Evolutionary conservation across 2,113 vertebrate genomes (phyloP).

Genomic region (Chionomys nivalis): DNA sequence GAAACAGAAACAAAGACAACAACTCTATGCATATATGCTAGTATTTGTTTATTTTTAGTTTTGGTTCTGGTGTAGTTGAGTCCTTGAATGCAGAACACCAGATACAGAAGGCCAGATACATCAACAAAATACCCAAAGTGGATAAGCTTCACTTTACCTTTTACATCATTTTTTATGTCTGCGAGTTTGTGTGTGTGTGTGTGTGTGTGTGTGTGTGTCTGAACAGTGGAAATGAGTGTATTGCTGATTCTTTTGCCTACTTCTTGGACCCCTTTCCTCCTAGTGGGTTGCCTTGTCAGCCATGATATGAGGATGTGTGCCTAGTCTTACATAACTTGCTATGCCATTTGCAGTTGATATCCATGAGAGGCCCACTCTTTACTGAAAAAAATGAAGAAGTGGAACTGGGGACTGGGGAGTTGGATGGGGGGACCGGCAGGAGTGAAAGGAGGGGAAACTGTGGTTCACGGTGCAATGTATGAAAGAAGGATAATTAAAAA

Average conservation of each 20-base stretch:
- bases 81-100: not conserved
- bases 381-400: not conserved
- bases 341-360: not conserved
- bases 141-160: not conserved
- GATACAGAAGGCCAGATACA: not conserved
- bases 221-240: not conserved
- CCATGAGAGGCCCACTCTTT: not conserved
- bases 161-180: not conserved
- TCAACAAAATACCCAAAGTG: not conserved
- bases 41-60: not conserved
- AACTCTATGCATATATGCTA: not conserved
- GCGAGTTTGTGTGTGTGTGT: rapidly evolving
- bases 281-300: not conserved
- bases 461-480: not conserved
- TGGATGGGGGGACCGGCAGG: too few relatives aligned
- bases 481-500: not conserved
- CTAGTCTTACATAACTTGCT: too few relatives aligned
- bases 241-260: not conserved
- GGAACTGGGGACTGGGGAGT: not conserved
- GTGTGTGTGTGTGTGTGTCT: too few relatives aligned
- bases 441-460: too few relatives aligned
- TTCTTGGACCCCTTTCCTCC: not conserved
- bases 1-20: not conserved
- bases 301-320: not conserved
- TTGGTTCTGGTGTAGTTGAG: not conserved